Percentiles rank a stretch among this genome's conserved stretches.
These are phyloP conservation scores for Drosophila rellima DNA, from an alignment of 2,888 invertebrate species.

Conservation along the genomic window DNA sequence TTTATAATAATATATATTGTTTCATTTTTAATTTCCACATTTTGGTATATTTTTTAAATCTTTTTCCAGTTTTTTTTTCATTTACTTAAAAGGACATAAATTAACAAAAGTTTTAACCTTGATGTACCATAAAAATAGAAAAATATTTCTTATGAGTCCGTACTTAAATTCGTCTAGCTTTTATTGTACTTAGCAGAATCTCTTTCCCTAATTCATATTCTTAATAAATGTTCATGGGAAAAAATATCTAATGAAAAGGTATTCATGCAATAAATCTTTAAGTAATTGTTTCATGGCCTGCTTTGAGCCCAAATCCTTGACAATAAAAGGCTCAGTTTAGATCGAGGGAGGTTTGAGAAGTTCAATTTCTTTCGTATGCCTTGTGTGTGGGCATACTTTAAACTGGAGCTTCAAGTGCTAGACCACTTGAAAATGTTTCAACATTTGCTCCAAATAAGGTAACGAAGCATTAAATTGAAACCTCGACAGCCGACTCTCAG, in stretches of 20 bases:
- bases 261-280: constrained; percentile 66
- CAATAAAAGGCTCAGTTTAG: constrained; percentile 53
- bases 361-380: constrained; percentile 46
- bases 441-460: constrained; percentile 68
- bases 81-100: constrained; percentile 5
- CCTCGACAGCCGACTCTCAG: constrained; percentile 5
- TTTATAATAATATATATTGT: constrained; percentile 12
- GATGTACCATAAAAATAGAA: not conserved
- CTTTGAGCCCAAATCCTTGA: constrained; percentile 54
- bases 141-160: not conserved
- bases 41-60: not conserved
- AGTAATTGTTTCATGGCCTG: constrained; percentile 68
- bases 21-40: constrained; percentile 28
- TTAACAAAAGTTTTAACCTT: constrained; percentile 10
- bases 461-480: constrained; percentile 78
- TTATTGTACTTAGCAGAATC: not conserved
- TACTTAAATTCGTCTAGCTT: not conserved
- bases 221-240: constrained; percentile 26
- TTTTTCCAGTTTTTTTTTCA: not conserved
- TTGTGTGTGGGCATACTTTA: constrained; percentile 53
- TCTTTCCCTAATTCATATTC: constrained; percentile 28
- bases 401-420: constrained; percentile 59
- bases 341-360: not conserved
- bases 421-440: constrained; percentile 66
- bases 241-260: constrained; percentile 28